Percentiles rank a stretch among this genome's conserved stretches.
These are phyloP conservation scores for Copsychus sechellarum DNA, from an alignment of 2,113 vertebrate species.

Conservation along the genomic window DNA sequence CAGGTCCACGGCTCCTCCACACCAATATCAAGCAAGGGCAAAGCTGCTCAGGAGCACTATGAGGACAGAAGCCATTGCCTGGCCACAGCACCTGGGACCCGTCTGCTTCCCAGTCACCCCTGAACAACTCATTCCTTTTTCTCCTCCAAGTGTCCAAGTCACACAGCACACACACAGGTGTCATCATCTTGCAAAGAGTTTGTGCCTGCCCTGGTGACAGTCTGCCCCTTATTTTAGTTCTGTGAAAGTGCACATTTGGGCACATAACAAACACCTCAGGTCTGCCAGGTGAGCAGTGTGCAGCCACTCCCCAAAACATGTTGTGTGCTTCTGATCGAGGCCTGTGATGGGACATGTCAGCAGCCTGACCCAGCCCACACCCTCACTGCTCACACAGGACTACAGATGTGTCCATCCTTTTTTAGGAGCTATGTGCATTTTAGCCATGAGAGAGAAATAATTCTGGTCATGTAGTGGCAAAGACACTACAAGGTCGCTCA, in stretches of 20 bases:
- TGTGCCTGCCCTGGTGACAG: neutral
- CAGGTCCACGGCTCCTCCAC: neutral
- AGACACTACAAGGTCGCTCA: neutral
- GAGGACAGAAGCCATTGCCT: neutral
- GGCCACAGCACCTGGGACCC: neutral
- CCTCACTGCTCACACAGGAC: neutral
- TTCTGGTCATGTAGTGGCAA: neutral
- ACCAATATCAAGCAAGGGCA: neutral
- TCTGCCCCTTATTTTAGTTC: neutral
- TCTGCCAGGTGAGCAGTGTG: neutral
- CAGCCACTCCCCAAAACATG: neutral
- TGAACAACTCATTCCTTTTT: neutral
- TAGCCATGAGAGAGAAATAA: neutral
- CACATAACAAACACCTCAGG: neutral
- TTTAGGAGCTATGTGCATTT: neutral
- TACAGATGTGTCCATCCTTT: neutral
- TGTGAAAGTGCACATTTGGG: neutral
- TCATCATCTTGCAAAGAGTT: rapidly evolving
- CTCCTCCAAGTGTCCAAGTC: neutral
- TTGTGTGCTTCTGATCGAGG: neutral
- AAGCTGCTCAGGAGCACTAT: neutral
- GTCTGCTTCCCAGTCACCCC: neutral
- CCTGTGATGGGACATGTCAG: neutral
- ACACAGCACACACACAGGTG: neutral
- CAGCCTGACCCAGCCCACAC: neutral